Base-by-base conservation (phyloP, 2,113 vertebrate genomes). In the Pristiophorus japonicus region DNA sequence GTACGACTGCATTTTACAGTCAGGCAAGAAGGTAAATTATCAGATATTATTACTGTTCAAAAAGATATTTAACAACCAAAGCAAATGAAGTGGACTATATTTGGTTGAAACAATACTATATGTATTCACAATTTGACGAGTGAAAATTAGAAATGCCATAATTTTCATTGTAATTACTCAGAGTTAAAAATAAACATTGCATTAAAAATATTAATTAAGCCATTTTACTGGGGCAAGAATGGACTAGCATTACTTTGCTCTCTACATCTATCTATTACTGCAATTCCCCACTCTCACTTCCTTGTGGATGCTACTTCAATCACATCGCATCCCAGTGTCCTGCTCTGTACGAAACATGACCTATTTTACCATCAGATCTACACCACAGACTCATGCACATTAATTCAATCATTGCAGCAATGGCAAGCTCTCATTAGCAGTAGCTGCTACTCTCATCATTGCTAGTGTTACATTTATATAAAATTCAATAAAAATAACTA, bases 331-430 rank as follows among this genome's bases (percentile, higher is more conserved):
- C 87, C 87, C 30, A 62, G n/a, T n/a, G 87, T n/a, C 30, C 51
- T 91, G 34, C 30, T 91, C 55, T 91, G 30, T n/a, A 34, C 5
- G 34, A 91, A 91, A 59, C 55, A 14, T 62, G 51, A 91, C 87
- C 87, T 91, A 38, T 91, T 91, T 91, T 91, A 59, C 55, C 55
- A 91, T 62, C 87, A 90, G 30, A n/a, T 62, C 55, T 91, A 55
- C 34, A 42, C 18, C 78, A 81, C 5, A n/a, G 30, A 90, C 11
- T 12, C 27, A 59, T 34, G 51, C 87, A 62, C n/a, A 63, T 34
- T 22, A 63, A 92, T 38, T n/a, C 51, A 92, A 63, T 63, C 34
- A 65, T 8, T 59, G 87, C 22, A 59, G 51, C 51, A 62, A 18
- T 85, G 3, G 16, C 6, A 20, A 85, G 18, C 45, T 34, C 30